phyloP scores from a whole-genome alignment of 2,888 invertebrate species.

The Parthenolecanium corni region DNA sequence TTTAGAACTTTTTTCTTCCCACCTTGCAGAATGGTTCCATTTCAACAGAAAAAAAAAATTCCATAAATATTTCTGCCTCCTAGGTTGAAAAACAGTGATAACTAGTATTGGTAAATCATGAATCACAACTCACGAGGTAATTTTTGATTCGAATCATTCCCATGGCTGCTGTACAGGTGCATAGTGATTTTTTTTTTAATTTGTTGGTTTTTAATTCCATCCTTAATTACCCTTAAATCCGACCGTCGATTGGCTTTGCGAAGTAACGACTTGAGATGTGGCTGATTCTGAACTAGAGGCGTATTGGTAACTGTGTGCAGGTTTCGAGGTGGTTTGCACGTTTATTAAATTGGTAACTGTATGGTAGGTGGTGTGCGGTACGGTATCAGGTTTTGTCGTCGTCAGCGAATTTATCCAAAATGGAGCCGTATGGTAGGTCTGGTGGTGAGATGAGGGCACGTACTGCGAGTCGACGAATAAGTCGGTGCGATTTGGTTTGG shows the following conservation, averaged over 20 bases:
- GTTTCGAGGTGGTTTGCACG: constrained; percentile 24
- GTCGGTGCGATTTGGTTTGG: constrained; percentile 5
- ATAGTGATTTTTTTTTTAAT: no score
- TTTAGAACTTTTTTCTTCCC: no score
- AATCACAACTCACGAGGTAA: no score
- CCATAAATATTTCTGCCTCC: no score
- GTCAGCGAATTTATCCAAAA: constrained; percentile 22
- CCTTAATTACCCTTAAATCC: constrained; percentile 28
- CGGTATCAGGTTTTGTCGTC: not conserved
- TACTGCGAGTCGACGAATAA: constrained; percentile 8
- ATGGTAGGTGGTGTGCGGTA: constrained; percentile 19
- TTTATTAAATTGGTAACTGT: constrained; percentile 20
- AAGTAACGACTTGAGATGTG: constrained; percentile 4
- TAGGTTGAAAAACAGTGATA: no score
- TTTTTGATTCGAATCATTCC: no score
- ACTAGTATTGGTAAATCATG: no score
- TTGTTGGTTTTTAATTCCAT: not conserved
- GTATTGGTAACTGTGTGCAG: constrained; percentile 19
- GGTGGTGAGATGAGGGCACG: constrained; percentile 10
- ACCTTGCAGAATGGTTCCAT: no score
- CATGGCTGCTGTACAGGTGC: no score
- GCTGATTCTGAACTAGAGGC: constrained; percentile 13
- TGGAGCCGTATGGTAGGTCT: constrained; percentile 17
- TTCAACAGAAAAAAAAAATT: no score
- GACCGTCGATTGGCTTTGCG: constrained; percentile 19